These are phyloP conservation scores for Phainopepla nitens DNA, from an alignment of 2,113 vertebrate genomes.

Conservation along the genomic window DNA sequence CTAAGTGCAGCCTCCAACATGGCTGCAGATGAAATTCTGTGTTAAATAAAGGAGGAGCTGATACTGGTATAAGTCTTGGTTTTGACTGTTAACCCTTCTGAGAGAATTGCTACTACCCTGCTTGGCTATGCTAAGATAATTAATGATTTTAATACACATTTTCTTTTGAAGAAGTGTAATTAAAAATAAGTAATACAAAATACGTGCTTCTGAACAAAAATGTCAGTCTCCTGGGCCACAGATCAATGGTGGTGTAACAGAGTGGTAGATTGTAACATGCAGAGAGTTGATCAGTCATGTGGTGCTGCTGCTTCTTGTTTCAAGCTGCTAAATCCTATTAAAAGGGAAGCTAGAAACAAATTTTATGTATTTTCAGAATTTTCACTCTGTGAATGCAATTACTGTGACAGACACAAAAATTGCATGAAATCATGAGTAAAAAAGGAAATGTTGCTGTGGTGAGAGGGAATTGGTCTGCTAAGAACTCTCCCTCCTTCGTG, in stretches of 20 bases:
- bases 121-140: neutral
- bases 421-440: neutral
- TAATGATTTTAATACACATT: neutral
- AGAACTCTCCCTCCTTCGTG: neutral
- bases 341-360: neutral
- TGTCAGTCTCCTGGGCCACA: neutral
- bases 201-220: neutral
- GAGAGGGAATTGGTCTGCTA: neutral
- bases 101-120: neutral
- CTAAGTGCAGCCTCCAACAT: neutral
- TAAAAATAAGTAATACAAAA: neutral
- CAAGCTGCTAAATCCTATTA: conserved; percentile 12
- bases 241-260: neutral
- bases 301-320: neutral
- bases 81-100: neutral
- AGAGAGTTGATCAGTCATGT: neutral
- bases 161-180: neutral
- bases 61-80: neutral
- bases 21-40: neutral
- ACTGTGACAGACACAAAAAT: neutral
- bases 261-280: neutral
- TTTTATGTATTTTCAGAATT: neutral
- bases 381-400: neutral
- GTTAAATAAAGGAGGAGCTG: neutral
- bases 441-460: neutral